Percentiles rank a stretch among this genome's conserved stretches.
Evolutionary conservation across 2,797 vertebrate species (phyloP).

Genomic region (Ceryle rudis): DNA sequence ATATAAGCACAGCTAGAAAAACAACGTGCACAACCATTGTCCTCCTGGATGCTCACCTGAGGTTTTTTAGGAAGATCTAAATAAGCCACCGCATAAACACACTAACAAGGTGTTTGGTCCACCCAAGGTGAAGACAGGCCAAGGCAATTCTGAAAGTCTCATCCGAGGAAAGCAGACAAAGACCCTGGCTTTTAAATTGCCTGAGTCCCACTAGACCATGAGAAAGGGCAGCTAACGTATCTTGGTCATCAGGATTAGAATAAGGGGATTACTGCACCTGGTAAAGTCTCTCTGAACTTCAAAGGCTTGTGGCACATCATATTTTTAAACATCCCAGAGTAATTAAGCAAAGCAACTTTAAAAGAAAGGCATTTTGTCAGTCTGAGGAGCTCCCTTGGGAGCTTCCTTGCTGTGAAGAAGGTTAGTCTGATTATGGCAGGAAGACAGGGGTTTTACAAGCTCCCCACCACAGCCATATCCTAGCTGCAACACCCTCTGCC

Average conservation of each 20-base stretch:
- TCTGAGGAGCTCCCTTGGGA: neutral
- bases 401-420: neutral
- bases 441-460: neutral
- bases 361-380: slow-evolving; percentile 33
- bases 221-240: neutral
- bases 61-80: neutral
- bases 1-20: neutral
- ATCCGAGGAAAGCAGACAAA: neutral
- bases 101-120: neutral
- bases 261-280: slow-evolving; percentile 59
- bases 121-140: neutral
- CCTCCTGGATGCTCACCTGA: neutral
- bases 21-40: neutral
- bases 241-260: slow-evolving; percentile 52
- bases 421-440: neutral
- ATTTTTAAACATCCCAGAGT: neutral
- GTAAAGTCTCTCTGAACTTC: slow-evolving; percentile 48
- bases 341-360: slow-evolving; percentile 53
- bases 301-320: neutral
- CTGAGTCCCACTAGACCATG: neutral
- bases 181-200: neutral
- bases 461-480: accelerated
- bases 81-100: neutral
- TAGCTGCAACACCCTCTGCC: accelerated
- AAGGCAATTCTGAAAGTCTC: neutral